Evolutionary conservation across 2,113 vertebrate genomes (phyloP).

Genomic region (Pelusios castaneus): DNA sequence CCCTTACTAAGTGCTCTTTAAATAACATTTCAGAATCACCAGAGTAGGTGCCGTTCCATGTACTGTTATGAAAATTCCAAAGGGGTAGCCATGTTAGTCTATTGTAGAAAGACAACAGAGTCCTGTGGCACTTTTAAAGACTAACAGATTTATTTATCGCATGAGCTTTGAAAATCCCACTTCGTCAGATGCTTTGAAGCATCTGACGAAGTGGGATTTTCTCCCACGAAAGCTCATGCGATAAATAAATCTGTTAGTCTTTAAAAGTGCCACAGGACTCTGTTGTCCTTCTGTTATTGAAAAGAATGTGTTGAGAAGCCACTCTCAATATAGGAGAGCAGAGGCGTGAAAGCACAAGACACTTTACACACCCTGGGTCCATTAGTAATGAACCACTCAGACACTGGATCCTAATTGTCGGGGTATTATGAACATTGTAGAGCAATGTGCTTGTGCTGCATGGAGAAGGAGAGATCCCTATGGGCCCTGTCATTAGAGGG

Average conservation of each 20-base stretch:
- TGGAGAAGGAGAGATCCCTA: neutral
- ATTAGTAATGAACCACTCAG: neutral
- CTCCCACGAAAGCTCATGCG: no score
- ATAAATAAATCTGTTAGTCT: no score
- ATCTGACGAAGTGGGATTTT: no score
- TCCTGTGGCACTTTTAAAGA: no score
- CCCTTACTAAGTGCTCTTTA: neutral
- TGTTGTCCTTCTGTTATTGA: no score
- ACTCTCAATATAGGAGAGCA: neutral
- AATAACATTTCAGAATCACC: neutral
- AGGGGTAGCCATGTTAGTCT: no score
- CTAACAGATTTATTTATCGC: no score
- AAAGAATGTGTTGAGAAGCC: neutral
- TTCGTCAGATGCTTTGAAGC: no score
- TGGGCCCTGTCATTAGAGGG: neutral
- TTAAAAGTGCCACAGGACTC: no score
- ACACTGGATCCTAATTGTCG: neutral
- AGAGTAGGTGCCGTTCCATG: neutral
- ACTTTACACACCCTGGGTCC: neutral
- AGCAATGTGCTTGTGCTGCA: neutral
- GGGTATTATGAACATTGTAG: neutral
- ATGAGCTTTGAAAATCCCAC: no score
- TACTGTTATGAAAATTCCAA: no score
- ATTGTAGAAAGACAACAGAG: no score
- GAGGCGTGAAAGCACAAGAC: neutral